phyloP scores from a whole-genome alignment of 2,113 vertebrate species.

The Mixornis gularis region DNA sequence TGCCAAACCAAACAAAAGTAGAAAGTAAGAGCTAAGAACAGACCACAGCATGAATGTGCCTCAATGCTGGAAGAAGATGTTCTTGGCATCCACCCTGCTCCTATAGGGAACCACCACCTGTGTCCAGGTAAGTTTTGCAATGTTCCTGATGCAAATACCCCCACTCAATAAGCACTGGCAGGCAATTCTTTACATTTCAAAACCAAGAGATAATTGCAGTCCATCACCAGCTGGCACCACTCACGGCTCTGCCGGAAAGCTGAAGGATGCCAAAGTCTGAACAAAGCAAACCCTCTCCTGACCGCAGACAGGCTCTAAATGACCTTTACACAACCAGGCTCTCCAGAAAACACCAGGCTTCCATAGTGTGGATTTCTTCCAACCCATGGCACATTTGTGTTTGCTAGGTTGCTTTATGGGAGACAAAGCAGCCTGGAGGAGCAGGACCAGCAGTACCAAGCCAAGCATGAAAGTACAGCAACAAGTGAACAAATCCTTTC shows the following conservation, averaged over 20 bases:
- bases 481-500: not conserved
- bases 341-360: not conserved
- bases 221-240: not conserved
- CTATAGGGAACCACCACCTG: rapidly evolving
- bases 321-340: not conserved
- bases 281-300: not conserved
- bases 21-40: not conserved
- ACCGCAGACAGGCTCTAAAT: not conserved
- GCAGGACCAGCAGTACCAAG: rapidly evolving
- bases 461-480: not conserved
- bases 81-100: not conserved
- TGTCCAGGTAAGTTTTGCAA: not conserved
- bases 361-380: not conserved
- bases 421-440: not conserved
- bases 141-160: not conserved
- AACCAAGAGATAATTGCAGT: not conserved
- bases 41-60: rapidly evolving
- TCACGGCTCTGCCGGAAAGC: not conserved
- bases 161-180: not conserved
- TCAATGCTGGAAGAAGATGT: not conserved
- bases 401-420: not conserved
- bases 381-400: not conserved
- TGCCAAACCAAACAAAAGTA: not conserved
- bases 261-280: not conserved
- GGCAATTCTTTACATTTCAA: not conserved